Percentiles rank a stretch among this genome's conserved stretches.
Conservation (phyloP, 1,140 invertebrate species). For the Drosophila insularis region DNA sequence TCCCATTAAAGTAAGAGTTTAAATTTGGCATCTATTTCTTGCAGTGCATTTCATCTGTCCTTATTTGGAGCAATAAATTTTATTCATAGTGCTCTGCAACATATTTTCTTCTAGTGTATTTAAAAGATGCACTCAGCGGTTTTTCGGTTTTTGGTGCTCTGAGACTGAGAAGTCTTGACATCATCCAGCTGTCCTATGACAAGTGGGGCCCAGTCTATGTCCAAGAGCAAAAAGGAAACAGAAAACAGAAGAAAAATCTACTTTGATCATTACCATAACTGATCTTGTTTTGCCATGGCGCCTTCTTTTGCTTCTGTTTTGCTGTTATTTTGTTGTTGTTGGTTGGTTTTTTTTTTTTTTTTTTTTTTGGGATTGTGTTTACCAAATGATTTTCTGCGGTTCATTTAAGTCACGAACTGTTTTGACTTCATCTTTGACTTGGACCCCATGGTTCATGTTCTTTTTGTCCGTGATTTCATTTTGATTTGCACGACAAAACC, state of each 20-base stretch:
- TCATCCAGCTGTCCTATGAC: constrained; percentile 49
- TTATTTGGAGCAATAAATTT: no score
- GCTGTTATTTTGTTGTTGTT: constrained; percentile 21
- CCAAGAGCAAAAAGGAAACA: constrained; percentile 18
- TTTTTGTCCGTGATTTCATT: constrained; percentile 77
- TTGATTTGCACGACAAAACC: constrained; percentile 75
- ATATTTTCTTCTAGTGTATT: background rate
- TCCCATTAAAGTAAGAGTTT: background rate
- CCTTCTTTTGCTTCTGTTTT: constrained; percentile 31
- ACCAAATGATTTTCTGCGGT: constrained; percentile 76
- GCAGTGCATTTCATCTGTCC: background rate
- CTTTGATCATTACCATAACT: constrained; percentile 77
- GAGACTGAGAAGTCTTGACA: background rate
- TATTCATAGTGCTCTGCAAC: no score
- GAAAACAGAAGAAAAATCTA: constrained; percentile 55
- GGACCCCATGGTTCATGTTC: constrained; percentile 64
- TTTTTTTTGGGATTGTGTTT: constrained; percentile 35
- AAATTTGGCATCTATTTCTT: background rate
- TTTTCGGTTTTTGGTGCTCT: constrained; percentile 21
- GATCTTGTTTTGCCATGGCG: constrained; percentile 75
- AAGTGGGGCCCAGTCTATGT: constrained; percentile 45
- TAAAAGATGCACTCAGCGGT: constrained; percentile 12
- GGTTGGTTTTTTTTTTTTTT: constrained; percentile 45
- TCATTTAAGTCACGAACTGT: constrained; percentile 78
- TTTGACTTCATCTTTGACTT: constrained; percentile 55